Evolutionary conservation across 1,140 invertebrate species (phyloP), one percentile per base, ranked within the genome.

Genomic region (Cryptotermes secundus): DNA sequence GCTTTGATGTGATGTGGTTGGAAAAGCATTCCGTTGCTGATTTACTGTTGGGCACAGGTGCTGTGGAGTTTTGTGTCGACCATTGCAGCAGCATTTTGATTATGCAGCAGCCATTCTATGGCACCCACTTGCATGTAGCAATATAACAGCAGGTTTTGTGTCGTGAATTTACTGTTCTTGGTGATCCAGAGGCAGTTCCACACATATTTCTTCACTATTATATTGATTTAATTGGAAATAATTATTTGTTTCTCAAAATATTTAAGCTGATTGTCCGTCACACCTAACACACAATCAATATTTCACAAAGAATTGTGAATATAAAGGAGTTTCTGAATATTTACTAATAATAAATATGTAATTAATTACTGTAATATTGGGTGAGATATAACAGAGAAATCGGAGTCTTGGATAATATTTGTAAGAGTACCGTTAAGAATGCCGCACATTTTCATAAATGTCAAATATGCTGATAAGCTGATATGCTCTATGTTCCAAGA

Each of bases 1-100:
- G 59, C 9, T 72, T 72, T 72, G 59, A 72, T 72, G 59, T 72
- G n/a, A 72, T 72, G 59, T 16, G 59, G 59, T 72, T 31, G 59
- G 59, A n/a, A 59, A 72, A 3, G 59, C n/a, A 31, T 72, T 72
- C 59, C 31, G 26, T 31, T 31, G 16, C 59, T 72, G 59, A 72
- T 72, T 72, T 72, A 72, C 59, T 31, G n/a, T 72, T n/a, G 59
- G 59, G 9, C 59, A n/a, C 59, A 72, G 59, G 59, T 72, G 59
- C 26, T 49, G 45, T 49, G 31, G 0, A 31, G 26, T 31, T 72
- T 6, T 31, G 53, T 6, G 26, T n/a, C 14, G 14, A 19, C 45
- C 16, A 49, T 49, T 49, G 14, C 45, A 14, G 19, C 45, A 49
- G 45, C 16, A 22, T 49, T 49, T 49, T 49, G 45, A 49, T 49